phyloP scores from a whole-genome alignment of 2,113 vertebrate species.

The Peucedramus taeniatus region DNA sequence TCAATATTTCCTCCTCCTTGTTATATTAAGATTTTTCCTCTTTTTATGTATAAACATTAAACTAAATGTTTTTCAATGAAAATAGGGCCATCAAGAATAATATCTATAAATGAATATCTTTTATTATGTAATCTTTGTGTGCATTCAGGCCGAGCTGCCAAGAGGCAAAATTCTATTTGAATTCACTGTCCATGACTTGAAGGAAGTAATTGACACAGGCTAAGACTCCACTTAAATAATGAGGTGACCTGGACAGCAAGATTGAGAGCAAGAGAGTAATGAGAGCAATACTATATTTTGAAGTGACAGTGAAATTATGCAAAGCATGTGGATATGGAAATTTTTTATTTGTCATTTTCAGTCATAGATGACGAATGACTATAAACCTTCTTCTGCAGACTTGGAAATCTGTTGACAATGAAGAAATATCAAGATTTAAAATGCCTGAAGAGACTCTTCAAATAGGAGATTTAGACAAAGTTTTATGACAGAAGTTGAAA shows the following conservation, averaged over 20 bases:
- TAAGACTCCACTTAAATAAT: background rate
- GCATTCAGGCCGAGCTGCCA: background rate
- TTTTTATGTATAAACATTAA: background rate
- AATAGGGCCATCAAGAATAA: background rate
- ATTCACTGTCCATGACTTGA: background rate
- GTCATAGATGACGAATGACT: background rate
- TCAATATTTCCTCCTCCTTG: background rate
- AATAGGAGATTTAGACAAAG: background rate
- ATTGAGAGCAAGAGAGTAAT: background rate
- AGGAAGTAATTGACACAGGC: background rate
- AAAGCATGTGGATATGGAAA: background rate
- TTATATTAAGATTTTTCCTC: background rate
- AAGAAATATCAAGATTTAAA: background rate
- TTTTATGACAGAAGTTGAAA: background rate
- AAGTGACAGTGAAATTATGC: background rate
- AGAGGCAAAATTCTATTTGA: background rate
- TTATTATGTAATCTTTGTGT: background rate
- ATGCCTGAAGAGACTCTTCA: background rate
- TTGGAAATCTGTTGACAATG: background rate
- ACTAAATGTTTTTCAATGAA: constrained; percentile 5
- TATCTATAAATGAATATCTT: background rate
- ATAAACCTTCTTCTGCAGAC: background rate
- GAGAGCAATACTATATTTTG: background rate
- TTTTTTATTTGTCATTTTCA: background rate
- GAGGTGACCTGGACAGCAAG: background rate